Conservation (phyloP, 2,113 vertebrate species). For the Saguinus imperator region DNA sequence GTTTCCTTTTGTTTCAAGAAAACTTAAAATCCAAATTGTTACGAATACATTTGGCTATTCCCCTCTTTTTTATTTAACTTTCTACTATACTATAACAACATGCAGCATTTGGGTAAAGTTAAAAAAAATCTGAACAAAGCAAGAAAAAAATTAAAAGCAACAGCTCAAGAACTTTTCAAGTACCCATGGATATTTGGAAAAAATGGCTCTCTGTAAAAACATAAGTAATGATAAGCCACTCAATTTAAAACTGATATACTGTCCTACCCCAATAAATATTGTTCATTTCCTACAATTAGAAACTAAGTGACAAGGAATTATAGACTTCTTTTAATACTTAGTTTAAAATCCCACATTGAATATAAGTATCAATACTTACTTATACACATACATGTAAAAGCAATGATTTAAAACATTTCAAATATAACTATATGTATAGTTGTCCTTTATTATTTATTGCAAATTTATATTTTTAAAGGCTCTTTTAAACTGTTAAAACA, state of each 20-base stretch:
- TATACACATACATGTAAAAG: neutral
- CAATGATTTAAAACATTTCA: conserved; percentile 18
- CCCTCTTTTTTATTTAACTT: neutral
- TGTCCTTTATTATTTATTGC: neutral
- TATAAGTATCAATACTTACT: conserved; percentile 20
- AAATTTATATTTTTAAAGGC: conserved; percentile 28
- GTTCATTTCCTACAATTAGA: neutral
- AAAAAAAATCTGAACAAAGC: conserved; percentile 36
- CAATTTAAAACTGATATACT: conserved; percentile 1
- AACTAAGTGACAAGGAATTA: neutral
- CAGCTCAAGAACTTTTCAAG: neutral
- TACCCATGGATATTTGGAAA: neutral
- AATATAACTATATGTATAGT: neutral
- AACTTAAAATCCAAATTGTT: neutral
- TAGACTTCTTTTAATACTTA: conserved; percentile 7
- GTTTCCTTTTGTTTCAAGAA: neutral
- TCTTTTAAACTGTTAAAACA: conserved; percentile 49
- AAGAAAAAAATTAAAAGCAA: neutral
- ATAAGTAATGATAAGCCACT: neutral
- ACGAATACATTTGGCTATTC: neutral
- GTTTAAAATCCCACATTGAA: conserved; percentile 20
- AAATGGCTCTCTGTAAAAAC: conserved; percentile 30
- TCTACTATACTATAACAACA: conserved; percentile 31
- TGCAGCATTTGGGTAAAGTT: neutral
- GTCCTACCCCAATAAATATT: neutral